Evolutionary conservation across 30 jellyfish, hydroid and myxozoan genomes (phyloP), one percentile per base, ranked within the genome.

Genomic region (Aurelia coerulea): DNA sequence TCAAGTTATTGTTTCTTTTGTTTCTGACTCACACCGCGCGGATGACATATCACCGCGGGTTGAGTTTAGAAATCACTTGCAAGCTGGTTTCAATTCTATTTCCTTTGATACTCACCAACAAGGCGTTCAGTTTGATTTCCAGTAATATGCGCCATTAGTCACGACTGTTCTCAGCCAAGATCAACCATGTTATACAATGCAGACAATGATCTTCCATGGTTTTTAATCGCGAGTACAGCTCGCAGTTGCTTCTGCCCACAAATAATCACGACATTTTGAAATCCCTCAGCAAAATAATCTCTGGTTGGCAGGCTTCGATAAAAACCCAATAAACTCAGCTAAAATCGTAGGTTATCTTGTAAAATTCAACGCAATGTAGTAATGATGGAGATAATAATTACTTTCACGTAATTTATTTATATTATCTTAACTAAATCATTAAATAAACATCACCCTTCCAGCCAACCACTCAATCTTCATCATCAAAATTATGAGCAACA

Each of bases 61-160:
- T 2, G 56, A 46, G 56, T 46, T 46, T 4, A 46, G 56, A 46
- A 46, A 46, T 46, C 56, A 56, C 16, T 12, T 33, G 31, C 29
- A 11, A 56, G 49, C 62, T 54, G 76, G 49, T 59, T 33, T 60
- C 60, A 7, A 33, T n/a, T 35, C 14, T n/a, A 11, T 13, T 56
- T n/a, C 17, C 50, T 7, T 19, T 18, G 2, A 41, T n/a, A 70
- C 93, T 72, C 64, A 84, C 93, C 88, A 34, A 84, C 88, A 49
- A 84, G 13, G 52, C 93, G 87, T 31, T 84, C 93, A 15, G 78
- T 73, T 33, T 73, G 93, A 59, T 62, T 63, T 23, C 81, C 85
- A 18, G 85, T n/a, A 10, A 46, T 23, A 52, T 35, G 87, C 56
- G 93, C 65, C 93, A 84, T 84, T 17, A 7, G 74, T 32, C 65